Base-by-base conservation (phyloP, 2,888 invertebrate genomes). In the Agonum fuliginosum region DNA sequence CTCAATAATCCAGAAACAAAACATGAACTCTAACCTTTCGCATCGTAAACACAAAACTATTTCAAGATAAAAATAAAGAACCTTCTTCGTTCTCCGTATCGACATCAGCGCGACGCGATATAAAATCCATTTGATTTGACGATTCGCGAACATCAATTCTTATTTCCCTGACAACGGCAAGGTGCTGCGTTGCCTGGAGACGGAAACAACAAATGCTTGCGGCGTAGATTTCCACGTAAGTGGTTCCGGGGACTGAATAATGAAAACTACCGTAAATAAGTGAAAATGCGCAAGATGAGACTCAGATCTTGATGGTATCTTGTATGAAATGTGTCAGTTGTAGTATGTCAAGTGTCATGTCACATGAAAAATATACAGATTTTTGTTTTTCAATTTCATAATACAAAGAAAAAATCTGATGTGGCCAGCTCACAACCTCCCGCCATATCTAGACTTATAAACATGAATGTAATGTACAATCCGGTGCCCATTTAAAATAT, bases 211-310 rank as follows among this genome's bases (percentile, higher is more conserved):
- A 62, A 73, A 73, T 73, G 73, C 43, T 34, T 19, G 34, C 54
- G 58, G 73, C 14, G 14, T 73, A n/a, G 41, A 58, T 73, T 73
- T 58, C 34, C 54, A 17, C 37, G 73, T 73, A 51, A 54, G 72
- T 73, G 58, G 73, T 73, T 73, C 41, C 41, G 73, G 62, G 58
- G 41, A 37, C 41, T 73, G 73, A 73, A 73, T 73, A 73, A 73
- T 73, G 73, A 73, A 73, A 73, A 58, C 17, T 24, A 14, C 20
- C 54, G 73, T 73, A 62, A 73, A 73, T 73, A 51, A 67, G 37
- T 37, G 37, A 62, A 14, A 30, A 62, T 30, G 30, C 12, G 46
- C 14, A 54, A 6, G 22, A 12, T n/a, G n/a, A n/a, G n/a, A n/a
- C n/a, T n/a, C n/a, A n/a, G n/a, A n/a, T n/a, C n/a, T n/a, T n/a